Percentiles rank a stretch among this genome's conserved stretches.
These are phyloP conservation scores for Rhabdomys dilectus DNA, from an alignment of 2,113 vertebrate genomes.

Conservation along the genomic window DNA sequence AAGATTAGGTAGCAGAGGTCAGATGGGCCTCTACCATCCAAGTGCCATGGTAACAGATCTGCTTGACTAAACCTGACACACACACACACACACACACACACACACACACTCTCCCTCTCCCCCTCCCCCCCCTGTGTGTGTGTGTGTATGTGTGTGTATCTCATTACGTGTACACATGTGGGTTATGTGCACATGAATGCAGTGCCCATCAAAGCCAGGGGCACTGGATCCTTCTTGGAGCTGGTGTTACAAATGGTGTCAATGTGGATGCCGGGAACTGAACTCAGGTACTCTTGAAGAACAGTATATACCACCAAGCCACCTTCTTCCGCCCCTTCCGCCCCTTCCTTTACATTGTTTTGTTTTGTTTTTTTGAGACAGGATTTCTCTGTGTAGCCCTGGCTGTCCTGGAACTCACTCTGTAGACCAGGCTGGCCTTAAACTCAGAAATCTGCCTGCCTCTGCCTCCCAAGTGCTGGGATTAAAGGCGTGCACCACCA, in stretches of 20 bases:
- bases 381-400: too few relatives aligned
- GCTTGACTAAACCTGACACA: neutral
- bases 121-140: too few relatives aligned
- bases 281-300: neutral
- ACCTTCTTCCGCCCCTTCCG: too few relatives aligned
- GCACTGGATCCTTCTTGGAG: neutral
- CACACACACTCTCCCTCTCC: too few relatives aligned
- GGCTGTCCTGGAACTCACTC: too few relatives aligned
- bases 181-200: neutral
- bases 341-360: neutral
- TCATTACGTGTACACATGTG: neutral
- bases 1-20: neutral
- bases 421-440: too few relatives aligned
- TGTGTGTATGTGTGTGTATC: too few relatives aligned
- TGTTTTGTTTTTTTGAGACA: too few relatives aligned
- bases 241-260: neutral
- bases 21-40: neutral
- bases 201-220: neutral
- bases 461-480: too few relatives aligned
- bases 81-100: too few relatives aligned
- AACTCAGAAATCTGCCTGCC: too few relatives aligned
- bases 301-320: neutral
- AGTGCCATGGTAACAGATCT: neutral
- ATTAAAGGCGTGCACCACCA: too few relatives aligned
- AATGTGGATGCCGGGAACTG: neutral